Base-by-base conservation (phyloP, 2,888 invertebrate species). In the Chymomyza procnemis region DNA sequence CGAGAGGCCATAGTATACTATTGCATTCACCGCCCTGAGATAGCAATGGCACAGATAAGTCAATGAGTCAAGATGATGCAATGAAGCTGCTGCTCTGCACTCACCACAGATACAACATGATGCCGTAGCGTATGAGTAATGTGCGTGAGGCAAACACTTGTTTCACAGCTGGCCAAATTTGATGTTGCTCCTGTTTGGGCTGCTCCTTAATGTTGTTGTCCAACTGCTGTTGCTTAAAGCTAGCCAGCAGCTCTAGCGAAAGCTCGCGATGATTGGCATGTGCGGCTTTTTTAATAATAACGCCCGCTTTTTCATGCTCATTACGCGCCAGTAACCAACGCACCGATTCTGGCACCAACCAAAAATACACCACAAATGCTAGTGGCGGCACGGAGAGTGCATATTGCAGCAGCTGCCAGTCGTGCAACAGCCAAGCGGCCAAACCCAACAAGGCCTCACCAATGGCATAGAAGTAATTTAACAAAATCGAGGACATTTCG, bases 1-100 rank as follows among this genome's bases (percentile, higher is more conserved):
- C 0, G 94, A 94, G 30, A 95, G 90, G 0, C 95, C 95, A 80
- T 94, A 95, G 80, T 93, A 95, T 3, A 95, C 93, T 69, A 94
- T 93, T 0, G 94, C 93, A 83, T 93, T 94, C 2, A 94, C 93
- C 21, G 92, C 92, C 94, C 90, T 90, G 12, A n/a, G 64, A 34
- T 16, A 34, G 41, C n/a, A n/a, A n/a, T 41, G 9, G 34, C 12
- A 41, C 12, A 18, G 12, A 50, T 50, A 12, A 50, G 57, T 41
- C n/a, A n/a, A n/a, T n/a, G n/a, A n/a, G n/a, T n/a, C n/a, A 55
- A 1, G n/a, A 8, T 22, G 14, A 19, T 2, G 34, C 58, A 8
- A 19, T 12, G 12, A 0, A 48, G 26, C 26, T 26, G 34, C 26
- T 34, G 2, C 5, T 41, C 9, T 19, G 5, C n/a, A 57, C 84